phyloP scores from a whole-genome alignment of 1,140 invertebrate species.

The Eupristina koningsbergeri region DNA sequence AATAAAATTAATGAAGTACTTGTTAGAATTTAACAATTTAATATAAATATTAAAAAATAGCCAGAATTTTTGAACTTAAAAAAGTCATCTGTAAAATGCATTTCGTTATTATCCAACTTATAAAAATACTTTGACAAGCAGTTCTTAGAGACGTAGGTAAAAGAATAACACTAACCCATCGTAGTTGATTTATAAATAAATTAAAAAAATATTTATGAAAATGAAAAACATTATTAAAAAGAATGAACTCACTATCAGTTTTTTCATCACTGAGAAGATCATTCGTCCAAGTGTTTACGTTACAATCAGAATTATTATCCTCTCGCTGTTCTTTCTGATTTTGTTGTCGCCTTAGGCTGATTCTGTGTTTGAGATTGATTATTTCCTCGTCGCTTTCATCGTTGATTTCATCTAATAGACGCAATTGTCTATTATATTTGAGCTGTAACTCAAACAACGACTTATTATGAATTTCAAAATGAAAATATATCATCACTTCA shows the following conservation, averaged over 20 bases:
- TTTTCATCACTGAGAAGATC: slow-evolving; percentile 73
- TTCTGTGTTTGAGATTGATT: slow-evolving; percentile 78
- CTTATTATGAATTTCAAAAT: too few relatives aligned
- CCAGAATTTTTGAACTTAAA: slow-evolving; percentile 63
- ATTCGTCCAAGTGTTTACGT: slow-evolving; percentile 53
- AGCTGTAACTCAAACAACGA: slow-evolving; percentile 59
- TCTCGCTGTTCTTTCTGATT: slow-evolving; percentile 73
- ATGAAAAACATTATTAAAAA: neutral
- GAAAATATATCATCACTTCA: too few relatives aligned
- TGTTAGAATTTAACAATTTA: too few relatives aligned
- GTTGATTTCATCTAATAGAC: slow-evolving; percentile 70
- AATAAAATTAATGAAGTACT: too few relatives aligned
- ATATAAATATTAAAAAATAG: slow-evolving; percentile 37
- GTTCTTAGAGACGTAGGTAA: slow-evolving; percentile 73
- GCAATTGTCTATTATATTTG: slow-evolving; percentile 71
- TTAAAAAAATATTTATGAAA: slow-evolving; percentile 11
- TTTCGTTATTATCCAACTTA: slow-evolving; percentile 75
- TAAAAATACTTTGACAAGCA: slow-evolving; percentile 72
- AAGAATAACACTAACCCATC: slow-evolving; percentile 74
- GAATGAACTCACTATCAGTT: slow-evolving; percentile 75
- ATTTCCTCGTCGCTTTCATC: slow-evolving; percentile 83
- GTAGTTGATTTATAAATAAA: slow-evolving; percentile 65
- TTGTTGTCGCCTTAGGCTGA: slow-evolving; percentile 75
- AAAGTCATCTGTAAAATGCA: slow-evolving; percentile 71
- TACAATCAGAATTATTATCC: slow-evolving; percentile 30